Base-by-base conservation (phyloP, 2,113 vertebrate genomes). In the Zapornia atra region DNA sequence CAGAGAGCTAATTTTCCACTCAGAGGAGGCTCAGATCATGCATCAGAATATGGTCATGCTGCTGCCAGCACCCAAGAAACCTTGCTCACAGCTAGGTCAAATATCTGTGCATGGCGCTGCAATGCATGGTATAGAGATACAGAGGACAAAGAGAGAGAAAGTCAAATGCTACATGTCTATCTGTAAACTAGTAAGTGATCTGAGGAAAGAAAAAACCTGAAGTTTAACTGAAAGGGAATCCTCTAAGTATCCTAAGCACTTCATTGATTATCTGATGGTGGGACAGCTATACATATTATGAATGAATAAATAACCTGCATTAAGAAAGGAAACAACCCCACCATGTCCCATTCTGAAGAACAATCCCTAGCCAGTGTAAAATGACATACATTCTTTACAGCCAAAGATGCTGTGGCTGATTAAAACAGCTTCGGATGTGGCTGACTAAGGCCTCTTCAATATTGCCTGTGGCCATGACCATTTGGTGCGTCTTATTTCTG, bases 41-140 rank as follows among this genome's bases (percentile, higher is more conserved):
- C 68, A 61, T 9, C 5, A 4, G 83, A 83, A 81, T 61, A 77
- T 11, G n/a, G 40, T n/a, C 13, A 14, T 29, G 34, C 18, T 88
- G 50, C 33, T 94, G 63, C 38, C 59, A 80, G 40, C 21, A 42
- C 54, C 59, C 59, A 44, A 71, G 36, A 86, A 94, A 94, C 66
- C 82, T 92, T 93, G 94, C 85, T 90, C 24, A 36, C 24, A 90
- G 73, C 75, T 90, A 92, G 85, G 90, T 88, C 79, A 94, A 50
- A 77, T 65, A 76, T 72, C 17, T 78, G 15, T 46, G 42, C 33
- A 11, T 15, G 34, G 53, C 48, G 65, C 7, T 42, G 28, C 11
- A 28, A 34, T 40, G 21, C 29, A 29, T 19, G 6, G 12, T 28
- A 11, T 15, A 53, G 42, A 70, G 44, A 53, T 34, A 64, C 10